Evolutionary conservation across 2,888 invertebrate genomes (phyloP).

Genomic region (Ormyrus nitidulus): DNA sequence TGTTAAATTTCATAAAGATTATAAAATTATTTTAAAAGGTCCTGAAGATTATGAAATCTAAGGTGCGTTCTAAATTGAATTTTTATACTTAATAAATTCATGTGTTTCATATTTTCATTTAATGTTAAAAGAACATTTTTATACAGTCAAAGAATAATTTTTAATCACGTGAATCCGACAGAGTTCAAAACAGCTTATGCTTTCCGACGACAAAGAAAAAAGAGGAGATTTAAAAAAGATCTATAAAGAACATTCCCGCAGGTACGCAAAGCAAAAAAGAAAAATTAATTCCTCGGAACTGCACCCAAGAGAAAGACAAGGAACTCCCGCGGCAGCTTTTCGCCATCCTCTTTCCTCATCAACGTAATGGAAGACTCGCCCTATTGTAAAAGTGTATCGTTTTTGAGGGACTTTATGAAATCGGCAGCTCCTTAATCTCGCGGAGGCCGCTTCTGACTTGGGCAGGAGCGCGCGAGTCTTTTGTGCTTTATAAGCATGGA

Average conservation of each 20-base stretch:
- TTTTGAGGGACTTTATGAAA: slow-evolving; percentile 67
- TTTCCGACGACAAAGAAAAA: too few relatives aligned
- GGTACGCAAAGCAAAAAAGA: slow-evolving; percentile 7
- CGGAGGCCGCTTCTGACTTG: slow-evolving; percentile 20
- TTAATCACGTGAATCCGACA: neutral
- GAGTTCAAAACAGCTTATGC: slow-evolving; percentile 41
- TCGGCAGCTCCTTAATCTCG: slow-evolving; percentile 62
- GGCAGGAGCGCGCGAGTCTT: neutral
- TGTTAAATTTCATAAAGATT: too few relatives aligned
- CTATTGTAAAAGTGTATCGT: slow-evolving; percentile 56
- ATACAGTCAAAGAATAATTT: too few relatives aligned
- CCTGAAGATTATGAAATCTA: too few relatives aligned
- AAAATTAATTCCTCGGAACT: slow-evolving; percentile 72
- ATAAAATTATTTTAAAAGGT: too few relatives aligned
- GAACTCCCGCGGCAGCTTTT: slow-evolving; percentile 51
- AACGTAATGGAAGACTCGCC: slow-evolving; percentile 71
- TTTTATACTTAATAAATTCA: too few relatives aligned
- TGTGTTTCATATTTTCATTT: too few relatives aligned
- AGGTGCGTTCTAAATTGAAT: too few relatives aligned
- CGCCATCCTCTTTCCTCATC: slow-evolving; percentile 69
- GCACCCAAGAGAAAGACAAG: slow-evolving; percentile 21
- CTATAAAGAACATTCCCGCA: too few relatives aligned
- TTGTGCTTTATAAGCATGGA: slow-evolving; percentile 31
- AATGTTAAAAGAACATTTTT: neutral
- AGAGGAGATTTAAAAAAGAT: too few relatives aligned